Percentiles rank a stretch among this genome's conserved stretches.
phyloP scores from a whole-genome alignment of 1,140 invertebrate species.

The Leguminivora glycinivorella region DNA sequence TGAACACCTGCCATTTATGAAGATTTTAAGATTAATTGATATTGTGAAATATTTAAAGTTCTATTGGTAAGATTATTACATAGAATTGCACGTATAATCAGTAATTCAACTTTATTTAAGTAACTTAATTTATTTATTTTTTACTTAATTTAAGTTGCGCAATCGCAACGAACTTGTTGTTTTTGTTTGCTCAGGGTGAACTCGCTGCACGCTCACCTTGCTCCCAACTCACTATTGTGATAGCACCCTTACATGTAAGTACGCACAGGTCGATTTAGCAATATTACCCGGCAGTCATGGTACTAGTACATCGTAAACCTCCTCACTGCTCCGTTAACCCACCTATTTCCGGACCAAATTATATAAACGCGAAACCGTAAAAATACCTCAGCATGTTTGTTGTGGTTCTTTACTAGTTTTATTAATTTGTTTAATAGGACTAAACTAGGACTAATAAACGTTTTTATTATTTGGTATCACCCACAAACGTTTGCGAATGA shows the following conservation, averaged over 20 bases:
- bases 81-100: background rate
- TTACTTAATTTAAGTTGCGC: too few relatives aligned
- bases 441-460: too few relatives aligned
- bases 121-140: too few relatives aligned
- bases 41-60: background rate
- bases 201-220: too few relatives aligned
- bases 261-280: background rate
- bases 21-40: background rate
- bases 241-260: background rate
- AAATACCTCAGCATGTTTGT: slow-evolving; percentile 7
- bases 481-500: too few relatives aligned
- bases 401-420: background rate
- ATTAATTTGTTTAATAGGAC: too few relatives aligned
- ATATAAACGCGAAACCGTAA: slow-evolving; percentile 13
- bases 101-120: too few relatives aligned
- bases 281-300: slow-evolving; percentile 12
- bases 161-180: too few relatives aligned
- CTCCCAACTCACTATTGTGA: too few relatives aligned
- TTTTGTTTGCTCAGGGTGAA: too few relatives aligned
- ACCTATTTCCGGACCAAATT: background rate
- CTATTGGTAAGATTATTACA: background rate
- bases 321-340: slow-evolving; percentile 12
- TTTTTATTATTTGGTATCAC: too few relatives aligned
- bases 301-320: slow-evolving; percentile 26
- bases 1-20: background rate